Conservation (phyloP, 1,140 invertebrate species). For the Drosophila guanche region DNA sequence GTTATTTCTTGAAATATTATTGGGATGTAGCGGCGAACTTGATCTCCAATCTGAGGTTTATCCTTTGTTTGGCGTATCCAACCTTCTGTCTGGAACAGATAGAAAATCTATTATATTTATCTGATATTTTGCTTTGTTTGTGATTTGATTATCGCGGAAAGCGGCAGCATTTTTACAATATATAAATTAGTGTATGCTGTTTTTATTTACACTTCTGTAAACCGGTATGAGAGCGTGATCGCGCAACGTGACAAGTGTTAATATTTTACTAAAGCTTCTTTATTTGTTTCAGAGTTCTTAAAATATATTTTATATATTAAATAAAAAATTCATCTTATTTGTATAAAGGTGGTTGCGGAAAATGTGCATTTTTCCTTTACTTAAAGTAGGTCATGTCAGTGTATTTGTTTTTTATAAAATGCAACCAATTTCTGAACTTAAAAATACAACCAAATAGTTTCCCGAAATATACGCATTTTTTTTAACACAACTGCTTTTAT, state of each 20-base stretch:
- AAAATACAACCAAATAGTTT: too few species aligned
- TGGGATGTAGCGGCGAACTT: not conserved
- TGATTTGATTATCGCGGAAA: constrained; percentile 36
- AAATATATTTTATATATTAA: not conserved
- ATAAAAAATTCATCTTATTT: not conserved
- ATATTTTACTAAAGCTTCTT: constrained; percentile 13
- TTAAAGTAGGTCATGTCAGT: not conserved
- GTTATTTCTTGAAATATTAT: constrained; percentile 5
- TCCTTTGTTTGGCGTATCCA: constrained; percentile 7
- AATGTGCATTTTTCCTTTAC: not conserved
- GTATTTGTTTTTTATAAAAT: not conserved
- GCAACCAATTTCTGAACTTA: too few species aligned
- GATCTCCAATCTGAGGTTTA: constrained; percentile 1
- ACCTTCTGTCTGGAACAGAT: constrained; percentile 25
- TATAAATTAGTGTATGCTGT: constrained; percentile 6
- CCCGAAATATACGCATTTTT: too few species aligned
- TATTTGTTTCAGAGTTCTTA: not conserved
- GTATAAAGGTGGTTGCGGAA: not conserved
- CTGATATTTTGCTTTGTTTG: constrained; percentile 18
- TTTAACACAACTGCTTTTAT: too few species aligned
- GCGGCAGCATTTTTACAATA: constrained; percentile 18
- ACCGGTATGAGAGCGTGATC: constrained; percentile 38
- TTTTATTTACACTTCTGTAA: constrained; percentile 32
- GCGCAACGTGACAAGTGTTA: constrained; percentile 40
- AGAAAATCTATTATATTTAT: constrained; percentile 22